phyloP scores from a whole-genome alignment of 1,140 invertebrate species.

The Rhagoletis zephyria region DNA sequence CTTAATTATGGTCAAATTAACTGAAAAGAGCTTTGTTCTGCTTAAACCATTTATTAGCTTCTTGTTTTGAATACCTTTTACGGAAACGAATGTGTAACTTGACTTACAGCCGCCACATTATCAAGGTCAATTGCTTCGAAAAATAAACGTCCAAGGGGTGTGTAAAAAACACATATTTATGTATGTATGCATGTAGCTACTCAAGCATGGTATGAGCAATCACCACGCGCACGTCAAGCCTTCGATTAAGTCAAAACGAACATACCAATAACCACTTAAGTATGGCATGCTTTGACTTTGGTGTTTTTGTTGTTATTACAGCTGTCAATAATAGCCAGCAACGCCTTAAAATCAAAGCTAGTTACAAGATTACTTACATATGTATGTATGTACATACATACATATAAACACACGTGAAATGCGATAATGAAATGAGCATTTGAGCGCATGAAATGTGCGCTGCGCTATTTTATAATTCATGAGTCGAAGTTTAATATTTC shows the following conservation, averaged over 20 bases:
- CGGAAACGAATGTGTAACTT: slow-evolving; percentile 33
- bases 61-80: background rate
- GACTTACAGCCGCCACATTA: slow-evolving; percentile 39
- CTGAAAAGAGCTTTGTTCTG: no score
- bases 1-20: no score
- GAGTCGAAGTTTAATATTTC: background rate
- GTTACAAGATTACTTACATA: background rate
- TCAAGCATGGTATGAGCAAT: background rate
- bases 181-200: background rate
- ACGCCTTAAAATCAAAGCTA: slow-evolving; percentile 41
- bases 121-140: slow-evolving; percentile 21
- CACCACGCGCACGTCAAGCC: background rate
- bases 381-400: background rate
- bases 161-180: background rate
- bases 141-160: background rate
- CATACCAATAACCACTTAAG: slow-evolving; percentile 50
- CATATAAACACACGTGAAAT: background rate
- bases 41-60: no score
- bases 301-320: slow-evolving; percentile 15
- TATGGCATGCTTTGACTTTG: slow-evolving; percentile 33
- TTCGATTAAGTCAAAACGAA: slow-evolving; percentile 32
- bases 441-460: slow-evolving; percentile 10
- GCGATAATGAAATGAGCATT: background rate
- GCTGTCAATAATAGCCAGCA: slow-evolving; percentile 44
- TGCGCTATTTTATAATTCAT: slow-evolving; percentile 7